Evolutionary conservation across 1,140 invertebrate species (phyloP).

Genomic region (Drosophila insularis): DNA sequence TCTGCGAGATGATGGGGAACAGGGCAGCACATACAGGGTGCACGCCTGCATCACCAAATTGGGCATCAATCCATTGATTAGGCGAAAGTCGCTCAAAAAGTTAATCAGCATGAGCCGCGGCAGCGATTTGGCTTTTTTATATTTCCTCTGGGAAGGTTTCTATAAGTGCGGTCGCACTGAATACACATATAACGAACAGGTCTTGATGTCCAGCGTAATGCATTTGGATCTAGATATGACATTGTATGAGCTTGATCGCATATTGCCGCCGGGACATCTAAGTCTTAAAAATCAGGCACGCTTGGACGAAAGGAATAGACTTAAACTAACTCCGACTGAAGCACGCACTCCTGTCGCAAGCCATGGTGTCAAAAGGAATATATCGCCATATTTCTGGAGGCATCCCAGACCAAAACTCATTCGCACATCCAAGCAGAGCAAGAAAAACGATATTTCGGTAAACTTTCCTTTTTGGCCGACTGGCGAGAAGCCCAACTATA

Average conservation of each 20-base stretch:
- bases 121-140: constrained; percentile 42
- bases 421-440: neutral
- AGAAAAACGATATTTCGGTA: constrained; percentile 4
- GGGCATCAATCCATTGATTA: constrained; percentile 35
- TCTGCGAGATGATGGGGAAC: constrained; percentile 30
- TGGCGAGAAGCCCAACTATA: constrained; percentile 26
- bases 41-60: constrained; percentile 17
- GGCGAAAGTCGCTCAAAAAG: neutral
- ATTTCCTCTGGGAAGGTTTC: constrained; percentile 38
- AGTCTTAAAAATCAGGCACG: neutral
- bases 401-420: constrained; percentile 16
- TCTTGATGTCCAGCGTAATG: constrained; percentile 36
- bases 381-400: constrained; percentile 28
- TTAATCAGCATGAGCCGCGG: constrained; percentile 21
- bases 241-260: constrained; percentile 33
- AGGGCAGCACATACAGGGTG: constrained; percentile 19
- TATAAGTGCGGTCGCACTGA: constrained; percentile 14
- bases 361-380: neutral
- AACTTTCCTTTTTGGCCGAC: constrained; percentile 42
- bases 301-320: neutral
- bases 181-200: constrained; percentile 14
- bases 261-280: constrained; percentile 29
- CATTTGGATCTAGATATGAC: constrained; percentile 39
- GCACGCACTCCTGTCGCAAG: no score
- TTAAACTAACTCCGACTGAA: neutral